phyloP scores from a whole-genome alignment of 2,113 vertebrate genomes.

The Caranx melampygus region DNA sequence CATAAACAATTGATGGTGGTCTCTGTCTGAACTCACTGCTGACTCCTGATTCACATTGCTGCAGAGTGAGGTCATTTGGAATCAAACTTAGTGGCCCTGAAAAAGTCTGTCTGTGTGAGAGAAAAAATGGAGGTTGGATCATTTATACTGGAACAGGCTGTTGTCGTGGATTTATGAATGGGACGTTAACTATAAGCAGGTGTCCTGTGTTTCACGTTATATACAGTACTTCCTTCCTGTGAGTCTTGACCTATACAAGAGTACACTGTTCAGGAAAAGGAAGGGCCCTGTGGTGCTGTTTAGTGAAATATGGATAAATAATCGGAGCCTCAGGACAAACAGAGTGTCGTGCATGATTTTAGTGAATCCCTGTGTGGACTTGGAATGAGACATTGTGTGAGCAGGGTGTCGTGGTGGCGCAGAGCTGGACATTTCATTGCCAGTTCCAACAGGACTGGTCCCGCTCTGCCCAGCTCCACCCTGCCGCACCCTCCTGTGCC shows the following conservation, averaged over 20 bases:
- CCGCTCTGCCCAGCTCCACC: conserved; percentile 4
- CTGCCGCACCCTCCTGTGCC: conserved; percentile 26
- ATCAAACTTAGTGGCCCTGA: conserved; percentile 43
- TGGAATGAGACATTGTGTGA: conserved; percentile 10
- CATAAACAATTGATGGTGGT: conserved; percentile 64
- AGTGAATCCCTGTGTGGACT: conserved; percentile 9
- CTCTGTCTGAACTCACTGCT: conserved; percentile 47
- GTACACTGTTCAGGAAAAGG: conserved; percentile 16
- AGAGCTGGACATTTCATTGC: conserved; percentile 17
- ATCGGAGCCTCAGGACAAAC: neutral
- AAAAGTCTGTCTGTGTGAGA: conserved; percentile 19
- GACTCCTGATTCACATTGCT: conserved; percentile 53
- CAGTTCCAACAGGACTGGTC: conserved; percentile 35
- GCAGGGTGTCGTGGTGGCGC: conserved; percentile 14
- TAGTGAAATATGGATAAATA: conserved; percentile 36
- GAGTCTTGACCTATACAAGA: conserved; percentile 3
- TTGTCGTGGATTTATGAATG: conserved; percentile 56
- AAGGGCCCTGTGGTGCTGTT: neutral
- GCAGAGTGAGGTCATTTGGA: conserved; percentile 63
- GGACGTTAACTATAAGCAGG: conserved; percentile 55
- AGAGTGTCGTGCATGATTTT: conserved; percentile 3
- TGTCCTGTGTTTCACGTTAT: conserved; percentile 29
- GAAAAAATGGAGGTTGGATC: neutral
- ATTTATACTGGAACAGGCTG: conserved; percentile 21
- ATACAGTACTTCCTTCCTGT: conserved; percentile 16